Base-by-base conservation (phyloP, 2,888 invertebrate genomes). In the Cerceris rybyensis region DNA sequence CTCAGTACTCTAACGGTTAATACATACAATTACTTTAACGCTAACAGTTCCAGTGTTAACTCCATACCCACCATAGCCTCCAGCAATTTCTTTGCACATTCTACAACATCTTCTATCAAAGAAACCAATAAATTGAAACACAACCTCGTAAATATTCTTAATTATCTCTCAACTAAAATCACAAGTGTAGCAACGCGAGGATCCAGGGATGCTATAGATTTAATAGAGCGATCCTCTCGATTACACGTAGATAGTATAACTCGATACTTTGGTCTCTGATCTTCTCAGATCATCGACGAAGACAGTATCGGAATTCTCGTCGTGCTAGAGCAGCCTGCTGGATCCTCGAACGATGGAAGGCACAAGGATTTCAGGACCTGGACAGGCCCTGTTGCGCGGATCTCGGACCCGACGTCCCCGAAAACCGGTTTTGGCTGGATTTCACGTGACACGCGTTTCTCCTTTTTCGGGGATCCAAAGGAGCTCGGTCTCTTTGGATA, bases 301-400 rank as follows among this genome's bases (percentile, higher is more conserved):
- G 49, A 57, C 59, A 61, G 58, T 58, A 69, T 54, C 76, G 52
- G 68, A 83, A 81, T 73, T 71, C 81, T 84, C 57, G 65, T 64
- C 73, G 73, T 63, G 66, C 70, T 71, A 60, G 61, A 70, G 63
- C 58, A 65, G 63, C 58, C 49, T 17, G 50, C 7, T 42, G 55
- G 74, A 70, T 75, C 71, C 64, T 74, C 69, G 60, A 16, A 59
- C 39, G 60, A 41, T 68, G 39, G 71, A 73, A 61, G 67, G 61
- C 58, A 58, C 79, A 79, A 81, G 83, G 83, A 85, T 83, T 84
- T 82, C 83, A 85, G 82, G 78, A 85, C 58, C 78, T 68, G 83
- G 80, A 85, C 77, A 73, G 80, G 66, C 74, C 72, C 64, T 69
- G 75, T 80, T 77, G 68, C 55, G 80, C 74, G 75, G 70, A 75